A percentile compares a stretch with the other conserved stretches of the same genome.
Conservation (phyloP, 2,113 vertebrate species). For the Scalopus aquaticus region DNA sequence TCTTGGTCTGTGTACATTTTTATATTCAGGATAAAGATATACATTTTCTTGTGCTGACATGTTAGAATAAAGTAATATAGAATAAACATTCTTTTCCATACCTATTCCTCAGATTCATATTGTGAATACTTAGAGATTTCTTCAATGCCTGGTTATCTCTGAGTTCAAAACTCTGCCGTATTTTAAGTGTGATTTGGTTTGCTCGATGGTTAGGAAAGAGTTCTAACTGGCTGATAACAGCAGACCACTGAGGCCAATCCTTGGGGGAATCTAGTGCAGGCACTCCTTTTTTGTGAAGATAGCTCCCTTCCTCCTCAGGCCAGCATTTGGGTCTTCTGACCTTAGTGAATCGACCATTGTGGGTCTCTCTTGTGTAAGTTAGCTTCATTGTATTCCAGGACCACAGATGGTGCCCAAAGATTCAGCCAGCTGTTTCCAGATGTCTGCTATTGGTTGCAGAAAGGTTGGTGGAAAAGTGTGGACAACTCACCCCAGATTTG, state of each 20-base stretch:
- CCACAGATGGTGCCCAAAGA: neutral
- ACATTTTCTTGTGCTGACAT: neutral
- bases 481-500: neutral
- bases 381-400: neutral
- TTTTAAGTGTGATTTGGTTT: neutral
- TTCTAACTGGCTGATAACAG: neutral
- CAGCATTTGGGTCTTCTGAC: neutral
- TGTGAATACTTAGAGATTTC: neutral
- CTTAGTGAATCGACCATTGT: neutral
- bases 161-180: neutral
- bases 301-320: neutral
- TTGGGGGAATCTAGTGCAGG: neutral
- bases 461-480: neutral
- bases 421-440: neutral
- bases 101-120: neutral
- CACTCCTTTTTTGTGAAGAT: neutral
- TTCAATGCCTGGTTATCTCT: neutral
- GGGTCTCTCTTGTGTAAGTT: neutral
- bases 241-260: neutral
- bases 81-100: neutral
- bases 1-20: neutral
- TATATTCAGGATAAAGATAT: neutral
- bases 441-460: neutral
- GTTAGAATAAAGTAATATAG: neutral
- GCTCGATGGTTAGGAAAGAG: neutral